Evolutionary conservation across 2,797 vertebrate species (phyloP).

Genomic region (Gallinago solitaria): DNA sequence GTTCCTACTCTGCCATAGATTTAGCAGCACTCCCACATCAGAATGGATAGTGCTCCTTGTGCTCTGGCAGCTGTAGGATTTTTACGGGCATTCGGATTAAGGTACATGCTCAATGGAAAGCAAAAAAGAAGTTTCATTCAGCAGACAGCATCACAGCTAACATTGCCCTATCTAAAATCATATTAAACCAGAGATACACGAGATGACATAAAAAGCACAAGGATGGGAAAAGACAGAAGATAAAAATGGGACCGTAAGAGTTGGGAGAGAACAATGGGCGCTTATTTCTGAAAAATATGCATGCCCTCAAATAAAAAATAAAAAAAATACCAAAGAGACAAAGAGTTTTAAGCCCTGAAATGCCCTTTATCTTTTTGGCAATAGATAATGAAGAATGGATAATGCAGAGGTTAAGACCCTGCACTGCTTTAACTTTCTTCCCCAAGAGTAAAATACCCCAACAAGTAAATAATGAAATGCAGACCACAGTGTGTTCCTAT

Average conservation of each 20-base stretch:
- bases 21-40: not conserved
- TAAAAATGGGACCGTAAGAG: not conserved
- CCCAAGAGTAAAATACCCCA: not conserved
- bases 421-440: not conserved
- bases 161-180: not conserved
- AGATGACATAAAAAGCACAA: not conserved
- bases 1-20: not conserved
- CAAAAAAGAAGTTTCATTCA: not conserved
- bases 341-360: not conserved
- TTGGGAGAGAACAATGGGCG: not conserved
- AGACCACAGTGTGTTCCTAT: not conserved
- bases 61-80: not conserved
- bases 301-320: not conserved
- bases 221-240: not conserved
- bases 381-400: not conserved
- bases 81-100: not conserved
- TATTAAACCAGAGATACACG: not conserved
- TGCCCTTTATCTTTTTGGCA: not conserved
- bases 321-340: not conserved
- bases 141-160: not conserved
- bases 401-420: not conserved
- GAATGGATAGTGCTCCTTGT: rapidly evolving
- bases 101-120: not conserved
- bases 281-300: not conserved
- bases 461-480: not conserved